Evolutionary conservation across 2,797 vertebrate species (phyloP).

Genomic region (Micromesistius poutassou): DNA sequence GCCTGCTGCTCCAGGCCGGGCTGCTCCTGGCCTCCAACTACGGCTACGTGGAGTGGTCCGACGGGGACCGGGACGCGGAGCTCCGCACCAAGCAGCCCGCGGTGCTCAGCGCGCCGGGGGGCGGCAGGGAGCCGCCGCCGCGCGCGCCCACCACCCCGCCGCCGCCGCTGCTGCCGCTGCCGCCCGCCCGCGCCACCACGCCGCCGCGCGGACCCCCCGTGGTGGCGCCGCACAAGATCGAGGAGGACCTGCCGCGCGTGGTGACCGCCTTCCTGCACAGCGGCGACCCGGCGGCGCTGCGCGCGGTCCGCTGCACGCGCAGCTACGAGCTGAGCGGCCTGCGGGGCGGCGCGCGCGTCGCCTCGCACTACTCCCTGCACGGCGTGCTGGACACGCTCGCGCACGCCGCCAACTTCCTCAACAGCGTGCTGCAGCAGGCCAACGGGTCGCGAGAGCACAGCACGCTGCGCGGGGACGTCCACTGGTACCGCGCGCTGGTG

Average conservation of each 20-base stretch:
- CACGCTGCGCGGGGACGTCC: constrained; percentile 71
- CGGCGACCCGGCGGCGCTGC: constrained; percentile 85
- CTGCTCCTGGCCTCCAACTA: constrained; percentile 69
- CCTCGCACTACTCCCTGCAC: constrained; percentile 83
- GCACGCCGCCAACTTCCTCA: constrained; percentile 93
- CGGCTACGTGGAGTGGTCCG: constrained; percentile 79
- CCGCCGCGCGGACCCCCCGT: constrained; percentile 78
- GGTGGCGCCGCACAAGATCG: constrained; percentile 86
- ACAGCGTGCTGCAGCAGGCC: constrained; percentile 85
- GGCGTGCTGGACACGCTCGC: constrained; percentile 85
- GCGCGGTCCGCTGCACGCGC: constrained; percentile 87
- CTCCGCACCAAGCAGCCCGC: constrained; percentile 61
- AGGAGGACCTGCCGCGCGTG: constrained; percentile 87
- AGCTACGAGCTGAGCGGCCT: constrained; percentile 89
- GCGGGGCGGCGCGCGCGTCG: constrained; percentile 76
- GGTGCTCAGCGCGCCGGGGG: constrained; percentile 69
- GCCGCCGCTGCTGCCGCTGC: too few species aligned
- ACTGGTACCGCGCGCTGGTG: constrained; percentile 91
- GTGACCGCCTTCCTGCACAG: constrained; percentile 94
- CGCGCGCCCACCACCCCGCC: constrained; percentile 43
- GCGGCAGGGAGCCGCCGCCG: constrained; percentile 63
- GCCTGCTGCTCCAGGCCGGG: constrained; percentile 72
- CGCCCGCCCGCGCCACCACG: constrained; percentile 66
- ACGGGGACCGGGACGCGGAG: constrained; percentile 70
- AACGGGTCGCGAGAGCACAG: constrained; percentile 84